phyloP scores from a whole-genome alignment of 2,113 vertebrate genomes.

The Aegotheles bennettii region DNA sequence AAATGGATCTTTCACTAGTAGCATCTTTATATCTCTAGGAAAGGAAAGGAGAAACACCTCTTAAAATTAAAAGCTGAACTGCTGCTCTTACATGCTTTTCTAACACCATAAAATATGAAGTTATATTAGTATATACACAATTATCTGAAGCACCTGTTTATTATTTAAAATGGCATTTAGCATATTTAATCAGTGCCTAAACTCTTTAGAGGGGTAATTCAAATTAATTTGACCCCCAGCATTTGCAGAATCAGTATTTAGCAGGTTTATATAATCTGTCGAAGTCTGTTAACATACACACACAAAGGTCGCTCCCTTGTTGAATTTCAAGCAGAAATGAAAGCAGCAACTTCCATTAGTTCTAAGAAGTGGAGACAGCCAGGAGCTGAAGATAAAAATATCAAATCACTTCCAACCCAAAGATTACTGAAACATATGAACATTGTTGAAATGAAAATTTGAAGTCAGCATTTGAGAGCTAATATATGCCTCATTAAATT shows the following conservation, averaged over 20 bases:
- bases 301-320: not conserved
- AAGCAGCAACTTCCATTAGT: not conserved
- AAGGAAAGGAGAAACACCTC: not conserved
- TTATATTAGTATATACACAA: not conserved
- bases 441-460: not conserved
- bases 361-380: not conserved
- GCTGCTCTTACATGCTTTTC: not conserved
- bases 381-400: constrained; percentile 31
- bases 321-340: constrained; percentile 6
- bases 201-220: not conserved
- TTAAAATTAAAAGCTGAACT: not conserved
- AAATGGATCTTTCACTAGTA: not conserved
- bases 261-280: not conserved
- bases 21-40: not conserved
- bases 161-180: not conserved
- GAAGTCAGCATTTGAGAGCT: not conserved
- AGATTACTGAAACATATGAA: not conserved
- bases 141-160: not conserved
- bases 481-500: not conserved
- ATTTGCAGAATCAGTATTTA: constrained; percentile 9
- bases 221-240: not conserved
- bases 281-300: not conserved
- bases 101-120: not conserved
- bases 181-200: not conserved
- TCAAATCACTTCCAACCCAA: not conserved